These are phyloP conservation scores for Amazona guildingii DNA, from an alignment of 2,113 vertebrate genomes.

Conservation along the genomic window DNA sequence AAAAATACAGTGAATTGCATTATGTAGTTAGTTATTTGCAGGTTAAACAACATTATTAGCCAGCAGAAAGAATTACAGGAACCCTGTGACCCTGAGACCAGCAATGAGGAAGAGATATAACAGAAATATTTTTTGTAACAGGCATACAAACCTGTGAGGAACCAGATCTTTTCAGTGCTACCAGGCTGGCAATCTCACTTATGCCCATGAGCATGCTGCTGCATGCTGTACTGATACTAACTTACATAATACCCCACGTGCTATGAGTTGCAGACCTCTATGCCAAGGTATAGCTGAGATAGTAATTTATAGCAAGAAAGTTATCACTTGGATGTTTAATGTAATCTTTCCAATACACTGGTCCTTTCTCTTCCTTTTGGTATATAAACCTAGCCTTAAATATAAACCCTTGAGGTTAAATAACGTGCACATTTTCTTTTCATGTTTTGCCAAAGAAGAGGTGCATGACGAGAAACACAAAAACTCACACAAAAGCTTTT, in stretches of 20 bases:
- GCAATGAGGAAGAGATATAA: not conserved
- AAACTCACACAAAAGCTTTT: not conserved
- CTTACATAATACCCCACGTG: not conserved
- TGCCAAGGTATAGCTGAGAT: not conserved
- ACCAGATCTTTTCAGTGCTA: not conserved
- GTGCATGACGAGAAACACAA: not conserved
- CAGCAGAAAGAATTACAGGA: not conserved
- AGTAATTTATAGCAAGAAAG: not conserved
- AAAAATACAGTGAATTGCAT: not conserved
- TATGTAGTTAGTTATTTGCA: not conserved
- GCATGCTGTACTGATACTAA: not conserved
- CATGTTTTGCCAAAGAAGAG: not conserved
- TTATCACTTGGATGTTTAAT: not conserved
- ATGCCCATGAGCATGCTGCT: not conserved
- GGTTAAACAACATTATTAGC: not conserved
- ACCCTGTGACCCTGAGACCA: not conserved
- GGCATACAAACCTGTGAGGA: not conserved
- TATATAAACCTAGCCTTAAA: not conserved
- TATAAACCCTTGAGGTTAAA: not conserved
- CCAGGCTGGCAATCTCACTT: not conserved
- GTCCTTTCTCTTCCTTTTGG: not conserved
- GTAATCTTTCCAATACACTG: not conserved
- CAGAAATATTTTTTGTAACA: not conserved
- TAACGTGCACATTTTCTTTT: not conserved
- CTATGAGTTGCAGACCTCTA: not conserved